A percentile compares a stretch with the other conserved stretches of the same genome.
phyloP scores from a whole-genome alignment of 2,888 invertebrate genomes.

The Stenchaetothrips biformis region DNA sequence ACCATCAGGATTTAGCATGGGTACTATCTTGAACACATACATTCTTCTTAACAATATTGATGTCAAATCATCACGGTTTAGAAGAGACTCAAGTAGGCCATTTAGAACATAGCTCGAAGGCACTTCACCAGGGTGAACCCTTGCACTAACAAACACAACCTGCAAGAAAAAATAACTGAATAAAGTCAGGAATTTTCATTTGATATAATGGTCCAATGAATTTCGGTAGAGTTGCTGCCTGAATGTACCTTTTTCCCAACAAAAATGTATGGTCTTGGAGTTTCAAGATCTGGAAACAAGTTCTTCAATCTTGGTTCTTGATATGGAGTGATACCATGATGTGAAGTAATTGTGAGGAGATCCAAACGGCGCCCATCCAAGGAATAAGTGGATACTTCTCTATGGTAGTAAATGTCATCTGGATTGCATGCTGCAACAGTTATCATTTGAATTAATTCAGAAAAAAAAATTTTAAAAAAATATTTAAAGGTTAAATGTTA shows the following conservation, averaged over 20 bases:
- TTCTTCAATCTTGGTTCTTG: constrained; percentile 66
- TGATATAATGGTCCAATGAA: constrained; percentile 27
- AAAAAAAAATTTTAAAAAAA: not conserved
- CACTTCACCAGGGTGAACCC: constrained; percentile 90
- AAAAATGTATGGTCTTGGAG: constrained; percentile 68
- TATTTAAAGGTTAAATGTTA: not conserved
- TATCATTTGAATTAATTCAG: not conserved
- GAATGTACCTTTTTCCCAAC: constrained; percentile 66
- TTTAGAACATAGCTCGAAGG: constrained; percentile 87
- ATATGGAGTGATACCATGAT: constrained; percentile 66
- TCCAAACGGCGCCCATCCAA: constrained; percentile 74
- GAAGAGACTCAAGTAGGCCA: constrained; percentile 74
- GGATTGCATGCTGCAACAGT: constrained; percentile 36
- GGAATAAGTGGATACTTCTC: constrained; percentile 74
- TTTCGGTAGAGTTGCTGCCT: constrained; percentile 27
- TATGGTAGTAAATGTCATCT: constrained; percentile 77
- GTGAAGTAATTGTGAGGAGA: constrained; percentile 75
- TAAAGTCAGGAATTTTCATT: constrained; percentile 26
- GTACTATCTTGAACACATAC: constrained; percentile 85
- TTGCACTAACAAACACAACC: constrained; percentile 79
- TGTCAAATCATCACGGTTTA: constrained; percentile 68
- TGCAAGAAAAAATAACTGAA: constrained; percentile 41
- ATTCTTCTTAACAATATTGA: constrained; percentile 65
- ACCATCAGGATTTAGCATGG: constrained; percentile 88
- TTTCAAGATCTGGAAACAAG: constrained; percentile 65